phyloP scores from a whole-genome alignment of 2,113 vertebrate species.

The Quiscalus mexicanus region DNA sequence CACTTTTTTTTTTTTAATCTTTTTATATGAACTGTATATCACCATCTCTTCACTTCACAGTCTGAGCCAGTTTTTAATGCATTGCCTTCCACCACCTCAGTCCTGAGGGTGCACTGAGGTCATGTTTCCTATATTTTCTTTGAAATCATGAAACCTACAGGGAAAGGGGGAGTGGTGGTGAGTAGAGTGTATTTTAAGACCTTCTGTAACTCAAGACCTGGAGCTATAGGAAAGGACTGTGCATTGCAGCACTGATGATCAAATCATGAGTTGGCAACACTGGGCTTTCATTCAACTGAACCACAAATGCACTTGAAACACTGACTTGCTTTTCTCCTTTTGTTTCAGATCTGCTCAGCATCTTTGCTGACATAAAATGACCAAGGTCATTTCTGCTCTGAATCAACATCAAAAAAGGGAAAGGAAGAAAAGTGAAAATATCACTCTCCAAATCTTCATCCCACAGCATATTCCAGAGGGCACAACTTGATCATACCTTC shows the following conservation, averaged over 20 bases:
- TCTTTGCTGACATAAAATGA: slow-evolving; percentile 49
- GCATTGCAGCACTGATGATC: slow-evolving; percentile 22
- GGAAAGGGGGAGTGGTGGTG: not conserved
- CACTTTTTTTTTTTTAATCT: not conserved
- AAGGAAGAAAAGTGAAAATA: slow-evolving; percentile 25
- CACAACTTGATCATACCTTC: slow-evolving; percentile 12
- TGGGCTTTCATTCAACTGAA: slow-evolving; percentile 49
- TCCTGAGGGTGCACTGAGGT: slow-evolving; percentile 18
- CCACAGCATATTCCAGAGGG: slow-evolving; percentile 6
- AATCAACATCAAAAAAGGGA: slow-evolving; percentile 52
- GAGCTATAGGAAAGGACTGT: slow-evolving; percentile 30
- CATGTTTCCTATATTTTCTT: slow-evolving; percentile 12
- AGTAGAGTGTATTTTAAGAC: not conserved
- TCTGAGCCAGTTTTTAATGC: slow-evolving; percentile 7
- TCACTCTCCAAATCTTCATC: slow-evolving; percentile 20
- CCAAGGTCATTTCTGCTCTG: slow-evolving; percentile 54
- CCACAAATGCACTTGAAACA: slow-evolving; percentile 31
- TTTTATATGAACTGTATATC: not conserved
- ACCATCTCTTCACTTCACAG: not conserved
- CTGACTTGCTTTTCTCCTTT: slow-evolving; percentile 32
- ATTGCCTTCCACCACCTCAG: not conserved
- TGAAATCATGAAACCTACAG: not conserved
- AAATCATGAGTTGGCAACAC: slow-evolving; percentile 58
- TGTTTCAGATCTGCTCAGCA: slow-evolving; percentile 45
- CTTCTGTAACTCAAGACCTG: slow-evolving; percentile 21